These are phyloP conservation scores for Agrochola lota DNA, from an alignment of 2,888 invertebrate species.

Conservation along the genomic window DNA sequence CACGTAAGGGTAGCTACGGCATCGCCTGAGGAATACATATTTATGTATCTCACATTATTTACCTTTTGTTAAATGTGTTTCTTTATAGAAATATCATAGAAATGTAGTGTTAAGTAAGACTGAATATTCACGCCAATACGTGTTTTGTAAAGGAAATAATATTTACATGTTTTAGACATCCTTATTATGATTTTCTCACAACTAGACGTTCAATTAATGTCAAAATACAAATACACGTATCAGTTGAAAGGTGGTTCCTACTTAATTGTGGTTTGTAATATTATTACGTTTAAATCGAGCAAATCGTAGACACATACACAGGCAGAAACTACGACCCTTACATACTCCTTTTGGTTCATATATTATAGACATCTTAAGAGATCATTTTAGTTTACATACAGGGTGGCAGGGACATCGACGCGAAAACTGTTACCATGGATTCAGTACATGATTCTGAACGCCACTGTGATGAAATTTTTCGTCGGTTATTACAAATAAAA, in stretches of 20 bases:
- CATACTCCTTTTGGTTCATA: too few relatives aligned
- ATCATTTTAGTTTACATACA: too few relatives aligned
- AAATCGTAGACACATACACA: too few relatives aligned
- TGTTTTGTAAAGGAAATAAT: neutral
- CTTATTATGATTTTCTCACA: neutral
- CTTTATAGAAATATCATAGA: conserved; percentile 2
- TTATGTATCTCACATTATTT: conserved; percentile 30
- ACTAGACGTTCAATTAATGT: neutral
- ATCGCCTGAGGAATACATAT: conserved; percentile 25
- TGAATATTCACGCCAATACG: too few relatives aligned
- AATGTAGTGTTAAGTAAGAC: neutral
- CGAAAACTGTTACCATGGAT: too few relatives aligned
- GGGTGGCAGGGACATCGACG: too few relatives aligned
- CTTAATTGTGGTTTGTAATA: neutral
- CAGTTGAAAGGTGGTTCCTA: neutral
- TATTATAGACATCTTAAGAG: too few relatives aligned
- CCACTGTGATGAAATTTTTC: too few relatives aligned
- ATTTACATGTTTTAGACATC: neutral
- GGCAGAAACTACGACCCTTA: too few relatives aligned
- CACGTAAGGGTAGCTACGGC: conserved; percentile 3
- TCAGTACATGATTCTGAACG: too few relatives aligned
- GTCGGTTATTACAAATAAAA: too few relatives aligned
- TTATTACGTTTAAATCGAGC: neutral
- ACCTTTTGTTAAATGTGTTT: conserved; percentile 26
- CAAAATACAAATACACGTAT: neutral